Evolutionary conservation across 2,797 vertebrate genomes (phyloP).

Genomic region (Euthynnus affinis): DNA sequence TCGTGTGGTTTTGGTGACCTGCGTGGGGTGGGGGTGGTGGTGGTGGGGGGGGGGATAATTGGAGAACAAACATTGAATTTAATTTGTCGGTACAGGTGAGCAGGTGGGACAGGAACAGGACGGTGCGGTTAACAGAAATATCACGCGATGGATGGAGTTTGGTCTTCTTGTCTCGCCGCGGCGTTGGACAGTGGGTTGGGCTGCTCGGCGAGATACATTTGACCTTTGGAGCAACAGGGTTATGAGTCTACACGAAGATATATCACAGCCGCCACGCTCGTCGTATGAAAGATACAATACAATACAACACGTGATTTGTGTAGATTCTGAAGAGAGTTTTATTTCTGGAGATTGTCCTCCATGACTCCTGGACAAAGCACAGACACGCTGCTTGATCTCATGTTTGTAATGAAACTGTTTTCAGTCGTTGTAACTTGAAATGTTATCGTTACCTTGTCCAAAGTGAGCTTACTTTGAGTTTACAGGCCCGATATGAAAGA

Average conservation of each 20-base stretch:
- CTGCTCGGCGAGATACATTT: constrained; percentile 18
- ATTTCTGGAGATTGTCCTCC: not conserved
- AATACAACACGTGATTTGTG: not conserved
- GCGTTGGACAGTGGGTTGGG: constrained; percentile 1
- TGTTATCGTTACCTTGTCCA: not conserved
- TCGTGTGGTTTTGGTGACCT: constrained; percentile 37
- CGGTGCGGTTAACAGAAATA: constrained; percentile 1
- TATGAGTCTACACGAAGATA: constrained; percentile 10
- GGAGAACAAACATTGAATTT: constrained; percentile 34
- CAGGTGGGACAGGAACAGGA: constrained; percentile 41
- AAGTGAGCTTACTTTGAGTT: too few species aligned
- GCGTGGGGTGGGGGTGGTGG: not conserved
- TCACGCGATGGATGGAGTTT: constrained; percentile 16
- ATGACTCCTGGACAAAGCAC: not conserved
- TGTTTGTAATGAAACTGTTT: too few species aligned
- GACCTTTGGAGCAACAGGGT: constrained; percentile 10
- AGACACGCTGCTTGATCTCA: not conserved
- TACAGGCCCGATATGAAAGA: not conserved
- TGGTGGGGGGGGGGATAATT: not conserved
- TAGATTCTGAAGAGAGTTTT: not conserved
- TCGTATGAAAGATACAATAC: not conserved
- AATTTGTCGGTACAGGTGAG: constrained; percentile 47
- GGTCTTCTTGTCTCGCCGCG: not conserved
- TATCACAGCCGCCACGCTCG: not conserved
- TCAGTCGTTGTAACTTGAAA: not conserved